These are phyloP conservation scores for Calyptommatus sinebrachiatus DNA, from an alignment of 2,113 vertebrate genomes.

Conservation along the genomic window DNA sequence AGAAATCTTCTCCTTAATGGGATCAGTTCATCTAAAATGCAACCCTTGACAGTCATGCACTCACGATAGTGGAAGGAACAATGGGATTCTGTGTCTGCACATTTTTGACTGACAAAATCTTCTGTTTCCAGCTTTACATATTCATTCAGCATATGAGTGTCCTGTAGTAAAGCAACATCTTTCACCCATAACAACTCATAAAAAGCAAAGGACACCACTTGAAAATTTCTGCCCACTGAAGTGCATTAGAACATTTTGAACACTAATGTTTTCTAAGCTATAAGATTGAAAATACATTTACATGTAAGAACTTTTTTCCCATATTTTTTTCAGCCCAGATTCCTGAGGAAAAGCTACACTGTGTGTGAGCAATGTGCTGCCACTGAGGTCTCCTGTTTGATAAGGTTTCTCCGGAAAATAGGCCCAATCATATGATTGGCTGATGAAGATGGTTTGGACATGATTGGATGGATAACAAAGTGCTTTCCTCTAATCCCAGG, in stretches of 20 bases:
- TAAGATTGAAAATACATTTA: not conserved
- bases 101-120: constrained; percentile 43
- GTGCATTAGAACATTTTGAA: not conserved
- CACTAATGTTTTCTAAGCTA: not conserved
- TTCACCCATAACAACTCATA: constrained; percentile 14
- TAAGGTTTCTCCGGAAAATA: too few species aligned
- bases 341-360: too few species aligned
- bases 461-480: too few species aligned
- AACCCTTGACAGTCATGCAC: constrained; percentile 68
- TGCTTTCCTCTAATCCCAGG: too few species aligned
- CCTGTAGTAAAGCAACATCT: constrained; percentile 7
- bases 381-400: too few species aligned
- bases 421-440: too few species aligned
- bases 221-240: constrained; percentile 14
- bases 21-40: constrained; percentile 68
- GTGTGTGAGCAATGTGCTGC: too few species aligned
- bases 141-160: not conserved
- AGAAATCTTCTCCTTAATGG: constrained; percentile 68
- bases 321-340: too few species aligned
- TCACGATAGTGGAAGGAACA: constrained; percentile 40
- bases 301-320: too few species aligned
- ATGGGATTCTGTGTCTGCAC: constrained; percentile 50
- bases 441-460: too few species aligned
- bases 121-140: constrained; percentile 12
- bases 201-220: constrained; percentile 20